A percentile compares a stretch with the other conserved stretches of the same genome.
These are phyloP conservation scores for Brenthis hecate DNA, from an alignment of 2,888 invertebrate species.

Conservation along the genomic window DNA sequence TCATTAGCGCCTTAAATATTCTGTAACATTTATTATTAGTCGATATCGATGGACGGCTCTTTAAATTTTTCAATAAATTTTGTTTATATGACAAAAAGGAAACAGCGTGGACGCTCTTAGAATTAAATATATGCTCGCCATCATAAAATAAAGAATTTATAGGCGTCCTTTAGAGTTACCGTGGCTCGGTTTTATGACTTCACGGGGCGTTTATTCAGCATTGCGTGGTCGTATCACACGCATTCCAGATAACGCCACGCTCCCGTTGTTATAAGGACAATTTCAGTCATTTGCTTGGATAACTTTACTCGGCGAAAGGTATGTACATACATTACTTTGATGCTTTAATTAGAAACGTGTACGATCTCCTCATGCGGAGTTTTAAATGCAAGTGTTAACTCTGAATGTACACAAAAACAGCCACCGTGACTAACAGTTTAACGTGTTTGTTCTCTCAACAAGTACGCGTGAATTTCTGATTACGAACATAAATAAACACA, in stretches of 20 bases:
- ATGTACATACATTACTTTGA: constrained; percentile 25
- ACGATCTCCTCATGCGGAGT: constrained; percentile 37
- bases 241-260: constrained; percentile 62
- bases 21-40: constrained; percentile 44
- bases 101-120: constrained; percentile 72
- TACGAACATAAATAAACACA: constrained; percentile 63
- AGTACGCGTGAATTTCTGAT: constrained; percentile 78
- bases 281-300: constrained; percentile 55
- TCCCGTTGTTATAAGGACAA: constrained; percentile 58
- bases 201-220: constrained; percentile 76
- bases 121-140: constrained; percentile 78
- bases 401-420: constrained; percentile 58
- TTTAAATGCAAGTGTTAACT: constrained; percentile 48
- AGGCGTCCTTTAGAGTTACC: constrained; percentile 79
- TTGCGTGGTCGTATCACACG: constrained; percentile 69
- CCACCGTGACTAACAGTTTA: constrained; percentile 73
- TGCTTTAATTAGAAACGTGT: constrained; percentile 34
- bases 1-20: constrained; percentile 60
- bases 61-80: constrained; percentile 72
- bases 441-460: constrained; percentile 67
- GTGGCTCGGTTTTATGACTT: constrained; percentile 78
- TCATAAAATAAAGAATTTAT: constrained; percentile 82
- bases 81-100: constrained; percentile 75
- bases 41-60: constrained; percentile 45
- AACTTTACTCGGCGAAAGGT: constrained; percentile 16